Evolutionary conservation across 2,797 vertebrate genomes (phyloP).

Genomic region (Galagoides demidoff): DNA sequence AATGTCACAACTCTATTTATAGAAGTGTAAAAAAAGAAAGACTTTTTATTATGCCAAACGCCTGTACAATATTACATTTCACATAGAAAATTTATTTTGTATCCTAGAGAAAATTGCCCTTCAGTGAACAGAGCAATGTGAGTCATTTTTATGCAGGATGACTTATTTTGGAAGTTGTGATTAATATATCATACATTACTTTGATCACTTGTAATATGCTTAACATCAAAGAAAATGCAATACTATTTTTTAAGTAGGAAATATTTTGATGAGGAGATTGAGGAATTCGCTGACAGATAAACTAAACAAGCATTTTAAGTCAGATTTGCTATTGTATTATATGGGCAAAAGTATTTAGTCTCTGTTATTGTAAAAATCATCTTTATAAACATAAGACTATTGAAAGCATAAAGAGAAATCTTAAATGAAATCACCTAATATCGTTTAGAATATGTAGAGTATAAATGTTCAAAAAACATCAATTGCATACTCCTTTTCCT

Average conservation of each 20-base stretch:
- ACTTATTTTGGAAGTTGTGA: not conserved
- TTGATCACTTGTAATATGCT: not conserved
- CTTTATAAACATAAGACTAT: not conserved
- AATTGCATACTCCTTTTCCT: fast-evolving
- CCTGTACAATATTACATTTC: not conserved
- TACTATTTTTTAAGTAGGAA: not conserved
- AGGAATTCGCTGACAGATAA: not conserved
- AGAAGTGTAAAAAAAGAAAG: not conserved
- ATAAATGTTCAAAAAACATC: not conserved
- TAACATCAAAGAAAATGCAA: not conserved
- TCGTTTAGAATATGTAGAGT: too few species aligned
- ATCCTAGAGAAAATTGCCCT: not conserved
- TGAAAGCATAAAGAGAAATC: not conserved
- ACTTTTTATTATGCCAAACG: not conserved
- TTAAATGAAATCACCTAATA: not conserved
- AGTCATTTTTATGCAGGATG: not conserved
- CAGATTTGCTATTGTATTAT: too few species aligned
- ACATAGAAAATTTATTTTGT: not conserved
- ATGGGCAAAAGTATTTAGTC: not conserved
- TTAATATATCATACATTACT: conserved; percentile 2
- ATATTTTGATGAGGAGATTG: not conserved
- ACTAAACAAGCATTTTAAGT: not conserved
- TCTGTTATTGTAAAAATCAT: not conserved
- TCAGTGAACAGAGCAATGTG: not conserved
- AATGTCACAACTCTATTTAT: not conserved